Evolutionary conservation across 2,797 vertebrate genomes (phyloP).

Genomic region (Ambastaia sidthimunki): DNA sequence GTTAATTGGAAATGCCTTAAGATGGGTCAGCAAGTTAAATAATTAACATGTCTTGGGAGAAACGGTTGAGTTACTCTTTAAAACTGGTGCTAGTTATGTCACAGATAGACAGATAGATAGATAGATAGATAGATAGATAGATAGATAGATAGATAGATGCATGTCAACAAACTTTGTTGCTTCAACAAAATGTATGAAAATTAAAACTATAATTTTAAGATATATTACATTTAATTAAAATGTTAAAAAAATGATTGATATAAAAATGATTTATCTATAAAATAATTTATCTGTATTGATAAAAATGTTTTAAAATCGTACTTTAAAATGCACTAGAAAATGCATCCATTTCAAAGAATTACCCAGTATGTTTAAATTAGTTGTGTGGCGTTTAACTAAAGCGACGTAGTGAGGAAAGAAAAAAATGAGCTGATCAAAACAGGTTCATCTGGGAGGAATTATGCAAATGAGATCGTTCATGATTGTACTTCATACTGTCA

Average conservation of each 20-base stretch:
- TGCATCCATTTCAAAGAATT: too few species aligned
- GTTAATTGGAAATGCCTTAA: constrained; percentile 74
- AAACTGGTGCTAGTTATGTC: neutral
- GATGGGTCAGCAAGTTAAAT: constrained; percentile 31
- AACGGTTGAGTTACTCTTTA: neutral
- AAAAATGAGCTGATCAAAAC: constrained; percentile 11
- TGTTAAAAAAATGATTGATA: too few species aligned
- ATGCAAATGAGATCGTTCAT: constrained; percentile 21
- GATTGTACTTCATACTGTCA: constrained; percentile 35
- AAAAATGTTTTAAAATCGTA: neutral
- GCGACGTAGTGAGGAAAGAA: neutral
- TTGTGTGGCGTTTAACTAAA: constrained; percentile 5
- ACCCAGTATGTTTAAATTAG: constrained; percentile 4
- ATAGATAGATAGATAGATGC: too few species aligned
- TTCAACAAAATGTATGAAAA: too few species aligned
- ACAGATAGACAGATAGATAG: neutral
- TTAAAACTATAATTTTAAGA: too few species aligned
- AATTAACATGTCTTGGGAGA: constrained; percentile 33
- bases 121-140: neutral
- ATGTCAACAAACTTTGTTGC: too few species aligned
- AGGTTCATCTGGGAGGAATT: constrained; percentile 22
- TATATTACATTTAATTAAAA: too few species aligned
- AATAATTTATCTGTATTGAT: too few species aligned
- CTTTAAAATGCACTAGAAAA: neutral
- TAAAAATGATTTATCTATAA: too few species aligned